A percentile compares a stretch with the other conserved stretches of the same genome.
Conservation (phyloP, 2,113 vertebrate genomes). For the Rhodinocichla rosea region DNA sequence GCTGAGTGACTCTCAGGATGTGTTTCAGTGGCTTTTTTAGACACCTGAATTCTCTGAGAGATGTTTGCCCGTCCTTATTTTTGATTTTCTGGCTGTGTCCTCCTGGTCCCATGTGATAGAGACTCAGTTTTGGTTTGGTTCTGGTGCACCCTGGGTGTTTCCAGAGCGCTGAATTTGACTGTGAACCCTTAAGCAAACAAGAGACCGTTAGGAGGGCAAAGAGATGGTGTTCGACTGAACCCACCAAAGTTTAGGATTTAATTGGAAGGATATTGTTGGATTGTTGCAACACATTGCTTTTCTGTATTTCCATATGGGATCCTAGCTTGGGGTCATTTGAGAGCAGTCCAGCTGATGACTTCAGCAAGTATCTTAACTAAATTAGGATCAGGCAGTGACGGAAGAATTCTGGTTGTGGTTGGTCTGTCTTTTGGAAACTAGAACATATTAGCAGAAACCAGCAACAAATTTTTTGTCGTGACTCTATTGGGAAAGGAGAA, state of each 20-base stretch:
- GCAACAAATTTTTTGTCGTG: slow-evolving; percentile 49
- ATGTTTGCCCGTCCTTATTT: neutral
- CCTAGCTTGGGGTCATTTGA: slow-evolving; percentile 69
- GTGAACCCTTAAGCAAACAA: neutral
- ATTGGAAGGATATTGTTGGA: slow-evolving; percentile 60
- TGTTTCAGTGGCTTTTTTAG: neutral
- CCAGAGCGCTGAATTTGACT: neutral
- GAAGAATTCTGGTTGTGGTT: slow-evolving; percentile 67
- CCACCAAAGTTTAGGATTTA: slow-evolving; percentile 21
- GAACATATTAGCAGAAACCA: slow-evolving; percentile 35
- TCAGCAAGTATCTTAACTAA: slow-evolving; percentile 68
- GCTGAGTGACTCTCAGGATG: neutral
- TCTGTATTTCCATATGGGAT: slow-evolving; percentile 67
- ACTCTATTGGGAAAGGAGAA: slow-evolving; percentile 52
- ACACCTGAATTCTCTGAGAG: neutral
- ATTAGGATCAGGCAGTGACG: slow-evolving; percentile 68
- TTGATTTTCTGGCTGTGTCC: neutral
- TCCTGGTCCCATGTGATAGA: rapidly evolving
- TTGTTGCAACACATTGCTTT: slow-evolving; percentile 64
- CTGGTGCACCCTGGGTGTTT: neutral
- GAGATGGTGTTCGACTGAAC: neutral
- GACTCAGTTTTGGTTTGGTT: neutral
- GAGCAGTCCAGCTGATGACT: slow-evolving; percentile 68
- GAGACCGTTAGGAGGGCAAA: neutral
- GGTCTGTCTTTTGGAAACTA: slow-evolving; percentile 60